Conservation (phyloP, 35 echinoderm and acorn worm species). For the Anneissia japonica region DNA sequence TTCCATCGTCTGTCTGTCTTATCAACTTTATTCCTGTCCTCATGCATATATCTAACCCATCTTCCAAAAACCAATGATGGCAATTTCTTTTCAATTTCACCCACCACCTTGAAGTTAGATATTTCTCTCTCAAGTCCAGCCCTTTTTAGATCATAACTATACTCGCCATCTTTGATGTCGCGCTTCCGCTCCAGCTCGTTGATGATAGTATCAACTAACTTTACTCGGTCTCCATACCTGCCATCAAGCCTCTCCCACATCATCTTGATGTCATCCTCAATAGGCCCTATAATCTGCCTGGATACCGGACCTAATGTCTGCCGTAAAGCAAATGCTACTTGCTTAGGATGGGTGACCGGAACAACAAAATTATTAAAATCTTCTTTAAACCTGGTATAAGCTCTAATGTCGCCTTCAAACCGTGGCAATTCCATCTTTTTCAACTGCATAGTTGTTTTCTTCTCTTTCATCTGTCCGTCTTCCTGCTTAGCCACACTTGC, state of each 20-base stretch:
- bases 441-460: not conserved
- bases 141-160: constrained; percentile 38
- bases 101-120: constrained; percentile 37
- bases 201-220: constrained; percentile 27
- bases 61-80: constrained; percentile 5
- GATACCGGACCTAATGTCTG: not conserved
- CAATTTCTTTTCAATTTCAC: constrained; percentile 32
- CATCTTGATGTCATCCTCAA: constrained; percentile 15
- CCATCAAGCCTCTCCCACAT: constrained; percentile 41
- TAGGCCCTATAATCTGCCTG: not conserved
- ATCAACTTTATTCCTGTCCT: constrained; percentile 24
- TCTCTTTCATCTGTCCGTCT: not conserved
- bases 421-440: constrained; percentile 30
- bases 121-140: constrained; percentile 28
- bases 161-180: constrained; percentile 14
- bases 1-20: constrained; percentile 26
- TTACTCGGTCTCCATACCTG: constrained; percentile 29
- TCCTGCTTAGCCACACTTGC: not conserved
- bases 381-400: constrained; percentile 18
- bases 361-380: constrained; percentile 38
- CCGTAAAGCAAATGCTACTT: constrained; percentile 15
- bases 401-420: constrained; percentile 17
- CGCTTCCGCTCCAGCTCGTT: constrained; percentile 13
- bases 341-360: not conserved
- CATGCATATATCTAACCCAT: constrained; percentile 32